Percentiles rank a stretch among this genome's conserved stretches.
Conservation (phyloP, 2,113 vertebrate species). For the Malurus melanocephalus region DNA sequence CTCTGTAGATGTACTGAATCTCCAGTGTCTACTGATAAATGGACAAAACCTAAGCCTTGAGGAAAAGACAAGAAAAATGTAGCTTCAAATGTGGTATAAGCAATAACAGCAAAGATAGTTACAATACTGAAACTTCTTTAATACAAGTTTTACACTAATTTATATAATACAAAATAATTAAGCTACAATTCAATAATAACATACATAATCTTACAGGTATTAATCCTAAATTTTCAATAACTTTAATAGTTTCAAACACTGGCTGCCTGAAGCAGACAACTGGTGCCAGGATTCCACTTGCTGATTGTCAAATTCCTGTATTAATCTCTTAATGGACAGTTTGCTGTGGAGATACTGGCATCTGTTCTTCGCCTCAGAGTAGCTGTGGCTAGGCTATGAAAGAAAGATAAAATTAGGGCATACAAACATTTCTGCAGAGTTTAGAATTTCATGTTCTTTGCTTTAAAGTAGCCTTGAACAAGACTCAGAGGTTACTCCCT, state of each 20-base stretch:
- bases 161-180: constrained; percentile 43
- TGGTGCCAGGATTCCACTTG: constrained; percentile 75
- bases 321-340: constrained; percentile 88
- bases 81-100: constrained; percentile 53
- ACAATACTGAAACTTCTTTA: constrained; percentile 67
- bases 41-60: constrained; percentile 64
- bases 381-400: constrained; percentile 82
- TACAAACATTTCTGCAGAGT: neutral
- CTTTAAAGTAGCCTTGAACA: neutral
- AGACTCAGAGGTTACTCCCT: rapidly evolving
- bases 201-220: neutral
- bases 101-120: constrained; percentile 11
- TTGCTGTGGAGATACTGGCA: constrained; percentile 91
- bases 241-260: constrained; percentile 54
- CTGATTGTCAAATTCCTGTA: constrained; percentile 82
- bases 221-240: constrained; percentile 71
- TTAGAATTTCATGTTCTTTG: neutral
- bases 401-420: neutral
- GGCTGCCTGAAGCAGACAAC: constrained; percentile 23
- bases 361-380: constrained; percentile 83
- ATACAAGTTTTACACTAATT: constrained; percentile 30
- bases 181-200: neutral
- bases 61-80: constrained; percentile 62
- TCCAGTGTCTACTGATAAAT: constrained; percentile 23
- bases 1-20: constrained; percentile 21